phyloP scores from a whole-genome alignment of 2,888 invertebrate genomes.

The Leptopterna dolabrata region DNA sequence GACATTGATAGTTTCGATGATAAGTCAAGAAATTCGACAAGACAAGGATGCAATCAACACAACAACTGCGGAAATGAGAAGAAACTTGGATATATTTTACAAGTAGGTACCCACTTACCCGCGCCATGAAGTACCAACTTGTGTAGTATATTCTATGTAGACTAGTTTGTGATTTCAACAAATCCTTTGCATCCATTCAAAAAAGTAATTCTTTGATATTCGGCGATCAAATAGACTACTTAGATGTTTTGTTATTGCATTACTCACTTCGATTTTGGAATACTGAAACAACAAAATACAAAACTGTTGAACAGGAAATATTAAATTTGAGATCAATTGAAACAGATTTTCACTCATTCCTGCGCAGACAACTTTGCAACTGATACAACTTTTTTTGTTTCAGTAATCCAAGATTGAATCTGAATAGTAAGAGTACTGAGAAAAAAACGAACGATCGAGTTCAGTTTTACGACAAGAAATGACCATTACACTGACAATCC shows the following conservation, averaged over 20 bases:
- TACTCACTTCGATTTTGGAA: neutral
- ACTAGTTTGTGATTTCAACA: too few species aligned
- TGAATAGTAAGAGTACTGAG: neutral
- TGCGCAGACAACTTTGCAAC: too few species aligned
- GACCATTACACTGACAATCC: too few species aligned
- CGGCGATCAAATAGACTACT: too few species aligned
- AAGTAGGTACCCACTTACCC: neutral
- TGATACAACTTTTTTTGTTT: constrained; percentile 8
- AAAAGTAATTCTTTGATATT: too few species aligned
- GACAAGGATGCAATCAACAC: neutral
- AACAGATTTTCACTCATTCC: too few species aligned
- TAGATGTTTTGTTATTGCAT: too few species aligned
- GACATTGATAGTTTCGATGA: constrained; percentile 5
- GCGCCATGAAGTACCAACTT: neutral
- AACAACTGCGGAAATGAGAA: neutral
- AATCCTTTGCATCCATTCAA: too few species aligned
- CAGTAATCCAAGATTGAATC: constrained; percentile 9
- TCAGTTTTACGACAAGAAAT: too few species aligned
- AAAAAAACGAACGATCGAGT: neutral
- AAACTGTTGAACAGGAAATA: neutral
- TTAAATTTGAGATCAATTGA: too few species aligned
- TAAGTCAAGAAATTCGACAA: neutral
- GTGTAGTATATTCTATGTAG: too few species aligned
- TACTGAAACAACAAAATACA: constrained; percentile 5
- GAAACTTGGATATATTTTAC: constrained; percentile 35